Conservation (phyloP, 2,888 invertebrate genomes). For the Pterostichus niger region DNA sequence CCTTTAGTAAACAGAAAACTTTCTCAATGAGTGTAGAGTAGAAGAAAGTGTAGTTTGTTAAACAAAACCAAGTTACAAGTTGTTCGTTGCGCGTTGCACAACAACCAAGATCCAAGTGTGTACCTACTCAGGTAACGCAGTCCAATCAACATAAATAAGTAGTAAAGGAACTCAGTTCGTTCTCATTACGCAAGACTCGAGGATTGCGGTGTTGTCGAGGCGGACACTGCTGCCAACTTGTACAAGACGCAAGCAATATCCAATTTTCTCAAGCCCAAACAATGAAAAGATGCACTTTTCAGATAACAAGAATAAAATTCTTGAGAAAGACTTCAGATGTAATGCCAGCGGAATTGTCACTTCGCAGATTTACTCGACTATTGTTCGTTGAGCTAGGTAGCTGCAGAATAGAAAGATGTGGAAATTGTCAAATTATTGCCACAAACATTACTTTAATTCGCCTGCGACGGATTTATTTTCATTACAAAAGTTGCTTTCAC, state of each 20-base stretch:
- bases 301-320: too few species aligned
- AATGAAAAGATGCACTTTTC: slow-evolving; percentile 45
- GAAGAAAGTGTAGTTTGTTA: slow-evolving; percentile 20
- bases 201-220: background rate
- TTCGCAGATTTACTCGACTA: too few species aligned
- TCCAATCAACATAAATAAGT: slow-evolving; percentile 63
- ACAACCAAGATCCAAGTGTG: too few species aligned
- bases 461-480: too few species aligned
- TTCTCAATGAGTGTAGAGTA: slow-evolving; percentile 17
- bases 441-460: too few species aligned
- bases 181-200: slow-evolving; percentile 31
- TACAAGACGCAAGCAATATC: slow-evolving; percentile 18
- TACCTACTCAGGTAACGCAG: slow-evolving; percentile 40
- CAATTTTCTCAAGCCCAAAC: slow-evolving; percentile 24
- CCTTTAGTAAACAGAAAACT: slow-evolving; percentile 25
- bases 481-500: too few species aligned
- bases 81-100: background rate
- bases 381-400: too few species aligned
- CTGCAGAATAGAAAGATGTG: too few species aligned
- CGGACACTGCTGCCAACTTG: background rate
- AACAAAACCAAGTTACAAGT: too few species aligned
- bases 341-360: too few species aligned
- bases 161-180: slow-evolving; percentile 46
- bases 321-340: too few species aligned
- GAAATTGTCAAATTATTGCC: too few species aligned